Evolutionary conservation across 2,113 vertebrate genomes (phyloP).

Genomic region (Thalassarche chlororhynchos): DNA sequence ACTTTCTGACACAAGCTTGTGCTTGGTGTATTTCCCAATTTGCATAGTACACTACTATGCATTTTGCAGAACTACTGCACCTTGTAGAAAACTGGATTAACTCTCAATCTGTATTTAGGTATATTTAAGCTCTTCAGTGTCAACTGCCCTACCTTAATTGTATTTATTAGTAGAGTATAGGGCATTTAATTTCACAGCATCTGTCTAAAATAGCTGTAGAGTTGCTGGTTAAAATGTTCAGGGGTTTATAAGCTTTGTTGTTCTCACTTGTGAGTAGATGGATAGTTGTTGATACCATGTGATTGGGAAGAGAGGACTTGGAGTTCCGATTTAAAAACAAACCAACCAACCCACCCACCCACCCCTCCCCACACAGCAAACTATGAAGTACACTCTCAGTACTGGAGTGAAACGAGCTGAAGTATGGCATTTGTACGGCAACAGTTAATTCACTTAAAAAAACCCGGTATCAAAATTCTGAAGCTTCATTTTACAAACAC

Average conservation of each 20-base stretch:
- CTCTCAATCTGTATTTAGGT: neutral
- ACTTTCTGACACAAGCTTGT: neutral
- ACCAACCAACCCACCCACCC: no score
- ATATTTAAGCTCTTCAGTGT: neutral
- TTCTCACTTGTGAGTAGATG: neutral
- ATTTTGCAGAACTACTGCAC: neutral
- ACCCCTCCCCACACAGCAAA: neutral
- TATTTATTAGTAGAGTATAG: neutral
- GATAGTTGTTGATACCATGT: neutral
- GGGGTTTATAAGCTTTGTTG: neutral
- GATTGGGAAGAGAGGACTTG: neutral
- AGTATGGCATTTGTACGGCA: neutral
- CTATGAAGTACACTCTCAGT: neutral
- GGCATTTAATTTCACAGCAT: neutral
- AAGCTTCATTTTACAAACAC: neutral
- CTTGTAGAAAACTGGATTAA: neutral
- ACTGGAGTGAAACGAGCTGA: neutral
- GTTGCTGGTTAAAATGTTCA: neutral
- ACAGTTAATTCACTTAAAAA: neutral
- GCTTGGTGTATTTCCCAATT: neutral
- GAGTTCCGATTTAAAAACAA: neutral
- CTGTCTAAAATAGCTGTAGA: neutral
- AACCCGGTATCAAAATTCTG: neutral
- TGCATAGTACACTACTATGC: fast-evolving
- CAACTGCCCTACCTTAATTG: neutral